phyloP scores from a whole-genome alignment of 2,113 vertebrate species.

The Antennarius striatus region DNA sequence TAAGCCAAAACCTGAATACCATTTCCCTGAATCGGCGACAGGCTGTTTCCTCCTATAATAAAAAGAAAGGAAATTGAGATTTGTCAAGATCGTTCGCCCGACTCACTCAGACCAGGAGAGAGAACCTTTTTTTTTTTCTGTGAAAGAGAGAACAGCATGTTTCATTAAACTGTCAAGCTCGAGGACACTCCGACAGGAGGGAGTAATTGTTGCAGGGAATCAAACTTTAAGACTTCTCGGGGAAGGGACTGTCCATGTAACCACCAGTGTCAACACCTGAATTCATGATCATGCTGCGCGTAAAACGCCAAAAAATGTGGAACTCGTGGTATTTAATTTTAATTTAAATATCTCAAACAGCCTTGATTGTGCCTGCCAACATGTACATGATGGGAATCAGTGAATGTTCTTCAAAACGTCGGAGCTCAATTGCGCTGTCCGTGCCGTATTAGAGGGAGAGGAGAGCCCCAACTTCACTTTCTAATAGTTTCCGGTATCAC shows the following conservation, averaged over 20 bases:
- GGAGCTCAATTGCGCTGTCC: too few species aligned
- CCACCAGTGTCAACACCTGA: background rate
- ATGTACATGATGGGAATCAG: too few species aligned
- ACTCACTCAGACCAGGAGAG: background rate
- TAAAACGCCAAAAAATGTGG: conserved; percentile 16
- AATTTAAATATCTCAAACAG: too few species aligned
- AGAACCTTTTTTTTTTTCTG: background rate
- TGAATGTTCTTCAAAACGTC: too few species aligned
- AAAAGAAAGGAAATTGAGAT: background rate
- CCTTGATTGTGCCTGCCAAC: too few species aligned
- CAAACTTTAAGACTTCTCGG: conserved; percentile 8
- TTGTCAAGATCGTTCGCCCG: conserved; percentile 1
- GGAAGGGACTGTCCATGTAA: background rate
- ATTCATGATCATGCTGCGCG: background rate
- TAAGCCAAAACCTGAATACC: conserved; percentile 37
- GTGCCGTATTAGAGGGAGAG: too few species aligned
- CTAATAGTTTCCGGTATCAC: background rate
- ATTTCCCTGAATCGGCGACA: too few species aligned
- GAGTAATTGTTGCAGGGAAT: background rate
- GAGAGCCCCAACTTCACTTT: conserved; percentile 5
- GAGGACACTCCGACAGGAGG: conserved; percentile 18
- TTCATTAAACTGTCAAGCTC: conserved; percentile 16
- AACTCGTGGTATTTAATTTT: background rate
- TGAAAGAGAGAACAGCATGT: background rate
- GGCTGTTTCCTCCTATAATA: too few species aligned